Base-by-base conservation (phyloP, 2,113 vertebrate genomes). In the Gallinago jamesoni region DNA sequence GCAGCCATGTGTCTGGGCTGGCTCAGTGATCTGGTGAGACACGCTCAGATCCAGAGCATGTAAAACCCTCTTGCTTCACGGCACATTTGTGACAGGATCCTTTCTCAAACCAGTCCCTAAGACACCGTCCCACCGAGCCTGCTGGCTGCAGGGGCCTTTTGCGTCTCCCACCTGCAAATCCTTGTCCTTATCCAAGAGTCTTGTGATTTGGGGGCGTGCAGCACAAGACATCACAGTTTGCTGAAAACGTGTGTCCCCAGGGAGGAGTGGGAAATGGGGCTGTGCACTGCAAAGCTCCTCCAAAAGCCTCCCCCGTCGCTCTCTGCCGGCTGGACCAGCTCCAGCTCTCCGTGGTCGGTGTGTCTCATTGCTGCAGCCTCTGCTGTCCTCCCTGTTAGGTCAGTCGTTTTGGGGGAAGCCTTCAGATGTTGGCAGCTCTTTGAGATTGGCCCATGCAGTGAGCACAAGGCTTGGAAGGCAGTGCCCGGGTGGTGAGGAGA, bases 181-280 rank as follows among this genome's bases (percentile, higher is more conserved):
- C 55, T 69, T 35, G 30, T 84, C 62, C 62, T 84, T 30, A 78
- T 27, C 28, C 48, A 22, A 64, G 50, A 37, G 37, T 64, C 74
- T 53, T 22, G 24, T 88, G 84, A 75, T 53, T 0, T 53, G 55
- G 66, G 66, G 89, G 18, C 3, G 47, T 75, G 79, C 41, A 28
- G 68, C 79, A 47, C 55, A 41, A 63, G 53, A 11, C 30, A 33
- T 11, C 3, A 1, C 74, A n/a, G 16, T 52, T 37, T 94, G 85
- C 53, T 12, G 2, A 33, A 56, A 87, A 45, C 0, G 1, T 1
- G 1, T 41, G 53, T 68, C 35, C 35, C 12, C 4, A 3, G 23
- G 7, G 2, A 79, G 67, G 47, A 67, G n/a, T 20, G 7, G 35
- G 72, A 79, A 31, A 33, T 41, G n/a, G 59, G 52, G n/a, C 47